Conservation (phyloP, 1,140 invertebrate species). For the Archivesica marissinica region DNA sequence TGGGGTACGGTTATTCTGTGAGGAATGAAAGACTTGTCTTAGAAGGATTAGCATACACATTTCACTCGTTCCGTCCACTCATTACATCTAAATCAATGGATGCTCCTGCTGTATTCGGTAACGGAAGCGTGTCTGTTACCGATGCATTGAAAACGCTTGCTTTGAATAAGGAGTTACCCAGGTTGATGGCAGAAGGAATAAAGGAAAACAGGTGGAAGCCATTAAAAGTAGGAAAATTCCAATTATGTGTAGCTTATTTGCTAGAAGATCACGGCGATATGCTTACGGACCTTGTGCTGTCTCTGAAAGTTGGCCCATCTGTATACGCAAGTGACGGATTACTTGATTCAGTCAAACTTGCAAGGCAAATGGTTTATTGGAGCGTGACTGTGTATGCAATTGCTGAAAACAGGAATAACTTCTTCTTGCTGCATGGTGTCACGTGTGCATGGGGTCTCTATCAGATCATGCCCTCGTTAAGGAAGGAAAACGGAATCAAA, state of each 20-base stretch:
- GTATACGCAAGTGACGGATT: background rate
- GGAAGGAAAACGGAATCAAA: slow-evolving; percentile 11
- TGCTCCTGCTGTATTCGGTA: slow-evolving; percentile 17
- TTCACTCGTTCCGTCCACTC: slow-evolving; percentile 40
- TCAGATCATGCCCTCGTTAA: slow-evolving; percentile 19
- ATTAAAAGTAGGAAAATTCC: slow-evolving; percentile 38
- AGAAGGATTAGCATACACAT: slow-evolving; percentile 43
- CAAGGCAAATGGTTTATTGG: slow-evolving; percentile 16
- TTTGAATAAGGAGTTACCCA: background rate
- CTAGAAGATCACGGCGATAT: background rate
- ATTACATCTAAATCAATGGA: background rate
- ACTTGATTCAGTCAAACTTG: background rate
- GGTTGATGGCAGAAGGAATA: background rate
- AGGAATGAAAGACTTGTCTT: slow-evolving; percentile 1
- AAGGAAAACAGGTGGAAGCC: slow-evolving; percentile 31
- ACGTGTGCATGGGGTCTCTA: slow-evolving; percentile 37
- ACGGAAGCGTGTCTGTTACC: background rate
- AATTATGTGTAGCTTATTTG: slow-evolving; percentile 12
- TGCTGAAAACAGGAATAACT: slow-evolving; percentile 26
- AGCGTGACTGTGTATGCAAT: background rate
- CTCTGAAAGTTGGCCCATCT: background rate
- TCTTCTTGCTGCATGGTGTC: slow-evolving; percentile 50
- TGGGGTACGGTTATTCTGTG: slow-evolving; percentile 36
- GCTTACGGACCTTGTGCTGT: slow-evolving; percentile 11
- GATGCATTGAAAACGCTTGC: background rate